Evolutionary conservation across 1,140 invertebrate species (phyloP), one percentile per base, ranked within the genome.

Genomic region (Asobara japonica): DNA sequence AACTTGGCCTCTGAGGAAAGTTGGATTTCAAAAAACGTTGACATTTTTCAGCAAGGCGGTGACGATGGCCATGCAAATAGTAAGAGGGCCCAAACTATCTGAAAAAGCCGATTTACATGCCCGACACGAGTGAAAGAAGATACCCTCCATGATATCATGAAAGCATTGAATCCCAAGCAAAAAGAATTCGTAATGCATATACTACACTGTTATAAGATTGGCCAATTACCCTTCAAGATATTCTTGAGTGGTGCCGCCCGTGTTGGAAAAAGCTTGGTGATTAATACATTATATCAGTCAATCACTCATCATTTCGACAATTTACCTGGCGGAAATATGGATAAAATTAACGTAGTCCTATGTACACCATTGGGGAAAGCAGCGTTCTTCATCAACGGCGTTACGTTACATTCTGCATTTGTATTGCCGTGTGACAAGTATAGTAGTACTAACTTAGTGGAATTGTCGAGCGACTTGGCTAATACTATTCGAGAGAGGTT

Each of bases 291-390:
- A 61, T 81, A 56, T 60, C 36, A 38, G n/a, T 38, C n/a, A n/a
- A 38, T 38, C 10, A 38, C 36, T 38, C 10, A 38, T n/a, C n/a
- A 69, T 65, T 73, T 65, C 18, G 36, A 73, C 25, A 61, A 64
- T 22, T 62, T 30, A 18, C 65, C 65, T 1, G 56, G 60, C 30
- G 51, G 18, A 41, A 30, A 64, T 38, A 68, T 30, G 10, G 25
- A 51, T 33, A 18, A 41, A 48, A 71, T 60, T 45, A 72, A 45
- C 41, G 31, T 61, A 68, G 65, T 70, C n/a, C 48, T 70, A 41
- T 76, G 74, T 64, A 82, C 83, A 27, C 72, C 75, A 25, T 82
- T 82, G 0, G 83, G 83, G n/a, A 84, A 82, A 77, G 83, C 83
- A 10, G 82, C 82, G 11, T 76, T 77, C 65, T 41, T 68, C 51